Percentiles rank a stretch among this genome's conserved stretches.
These are phyloP conservation scores for Thalpophila matura DNA, from an alignment of 2,888 invertebrate genomes.

Conservation along the genomic window DNA sequence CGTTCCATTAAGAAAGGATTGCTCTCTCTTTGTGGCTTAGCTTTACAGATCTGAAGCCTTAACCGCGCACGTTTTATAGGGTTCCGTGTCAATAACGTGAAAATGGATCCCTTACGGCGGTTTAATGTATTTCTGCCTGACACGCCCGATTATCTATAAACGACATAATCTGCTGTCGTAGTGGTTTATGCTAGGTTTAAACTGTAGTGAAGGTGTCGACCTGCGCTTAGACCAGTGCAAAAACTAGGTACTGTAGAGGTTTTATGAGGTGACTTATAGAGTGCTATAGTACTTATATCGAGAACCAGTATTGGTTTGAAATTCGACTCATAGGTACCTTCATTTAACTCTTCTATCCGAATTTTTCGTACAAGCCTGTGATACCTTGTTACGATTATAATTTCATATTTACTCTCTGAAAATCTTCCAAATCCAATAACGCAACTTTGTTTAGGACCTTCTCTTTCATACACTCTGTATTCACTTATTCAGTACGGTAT, in stretches of 20 bases:
- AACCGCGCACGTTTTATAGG: conserved; percentile 60
- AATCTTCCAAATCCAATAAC: neutral
- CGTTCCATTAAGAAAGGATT: conserved; percentile 59
- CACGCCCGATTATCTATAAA: conserved; percentile 46
- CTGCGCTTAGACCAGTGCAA: neutral
- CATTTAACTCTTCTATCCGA: neutral
- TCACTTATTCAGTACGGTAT: neutral
- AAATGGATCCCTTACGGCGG: conserved; percentile 54
- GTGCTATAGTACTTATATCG: conserved; percentile 2
- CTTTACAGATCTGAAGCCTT: conserved; percentile 54
- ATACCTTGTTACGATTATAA: neutral
- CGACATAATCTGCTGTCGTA: conserved; percentile 26
- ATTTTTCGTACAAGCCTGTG: neutral
- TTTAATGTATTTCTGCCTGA: conserved; percentile 53
- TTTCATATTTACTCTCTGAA: neutral
- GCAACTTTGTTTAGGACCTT: neutral
- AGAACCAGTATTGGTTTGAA: neutral
- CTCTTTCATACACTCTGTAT: neutral
- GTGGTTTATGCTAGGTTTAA: conserved; percentile 16
- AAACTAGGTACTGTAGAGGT: too few species aligned
- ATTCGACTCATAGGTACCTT: neutral
- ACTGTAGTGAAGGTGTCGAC: neutral
- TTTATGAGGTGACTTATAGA: too few species aligned
- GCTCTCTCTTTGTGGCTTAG: conserved; percentile 58
- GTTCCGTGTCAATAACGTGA: conserved; percentile 59